Evolutionary conservation across 2,888 invertebrate species (phyloP), one percentile per base, ranked within the genome.

Genomic region (Lampropteryx suffumata): DNA sequence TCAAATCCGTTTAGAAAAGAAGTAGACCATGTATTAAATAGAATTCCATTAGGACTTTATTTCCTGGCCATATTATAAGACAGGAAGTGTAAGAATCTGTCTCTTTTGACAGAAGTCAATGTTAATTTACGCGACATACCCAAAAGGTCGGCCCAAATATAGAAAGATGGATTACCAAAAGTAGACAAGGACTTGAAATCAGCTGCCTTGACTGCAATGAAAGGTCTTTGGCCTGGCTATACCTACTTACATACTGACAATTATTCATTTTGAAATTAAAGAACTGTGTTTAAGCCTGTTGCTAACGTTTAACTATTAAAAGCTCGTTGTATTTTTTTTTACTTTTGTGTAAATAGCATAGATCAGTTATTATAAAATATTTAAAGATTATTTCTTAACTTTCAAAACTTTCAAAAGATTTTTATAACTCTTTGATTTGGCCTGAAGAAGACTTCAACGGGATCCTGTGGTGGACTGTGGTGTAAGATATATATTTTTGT

Each of bases 111-210:
- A 32, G 42, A 57, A 54, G 47, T 65, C 64, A 68, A 64, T 65
- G 63, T 58, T 56, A 53, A 71, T 77, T 79, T 75, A 65, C 64
- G 63, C 70, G 75, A 75, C 73, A 55, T 35, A 69, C 59, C 51
- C 44, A 50, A 76, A 81, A 84, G 83, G 82, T 80, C 81, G 70
- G 34, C 24, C 73, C 72, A 70, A 73, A 76, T 78, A 76, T 65
- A 79, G 74, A 52, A 63, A 62, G 64, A 67, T 69, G 73, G 65
- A 71, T 76, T 76, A 69, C 76, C 77, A 71, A 77, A 82, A 78
- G 62, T 62, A 61, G 58, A 62, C 62, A 57, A 61, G 47, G 57
- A 59, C 65, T 64, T 67, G 67, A 66, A 60, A 58, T 54, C 60
- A n/a, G n/a, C n/a, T 65, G 62, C 73, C 72, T 71, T 76, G 72